Evolutionary conservation across 2,888 invertebrate species (phyloP), one percentile per base, ranked within the genome.

Genomic region (Horisme vitalbata): DNA sequence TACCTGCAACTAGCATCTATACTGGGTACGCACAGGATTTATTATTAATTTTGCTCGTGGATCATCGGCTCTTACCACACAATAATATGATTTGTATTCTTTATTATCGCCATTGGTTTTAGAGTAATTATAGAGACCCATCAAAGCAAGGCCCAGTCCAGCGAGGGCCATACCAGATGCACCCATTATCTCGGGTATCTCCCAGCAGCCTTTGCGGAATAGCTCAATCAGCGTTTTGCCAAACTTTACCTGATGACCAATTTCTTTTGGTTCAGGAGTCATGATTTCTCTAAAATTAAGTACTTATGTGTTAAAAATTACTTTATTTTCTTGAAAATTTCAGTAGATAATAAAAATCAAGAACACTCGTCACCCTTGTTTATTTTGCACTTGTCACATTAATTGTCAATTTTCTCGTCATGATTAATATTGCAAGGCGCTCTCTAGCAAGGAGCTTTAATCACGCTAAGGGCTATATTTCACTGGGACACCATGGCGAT

Each of bases 171-270:
- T 58, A 4, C 81, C 80, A 0, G 91, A 70, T 27, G 93, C 83
- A 30, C 88, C 92, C 68, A 95, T 88, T 31, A 95, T 78, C 69
- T 94, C 94, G 3, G 95, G 95, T 59, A 94, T 92, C 71, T 94
- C 93, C 83, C 93, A 90, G 91, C 94, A 84, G n/a, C 67, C 87
- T 59, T 61, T 73, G 44, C 66, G 72, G 10, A 85, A 69, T 14
- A 77, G 59, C 9, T 78, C 84, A 1, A 59, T 12, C 2, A 80
- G 21, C 1, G 69, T 66, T 6, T 78, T 83, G 0, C 56, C 48
- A 52, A 84, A 85, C 36, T 47, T 61, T 1, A 83, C 57, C 52
- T 67, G 65, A 57, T 83, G 82, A 0, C 79, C 81, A 43, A 79
- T 69, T 54, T 71, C 60, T 64, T 71, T 46, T 1, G 78, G 66